Conservation (phyloP, 2,113 vertebrate species). For the Osmerus mordax region DNA sequence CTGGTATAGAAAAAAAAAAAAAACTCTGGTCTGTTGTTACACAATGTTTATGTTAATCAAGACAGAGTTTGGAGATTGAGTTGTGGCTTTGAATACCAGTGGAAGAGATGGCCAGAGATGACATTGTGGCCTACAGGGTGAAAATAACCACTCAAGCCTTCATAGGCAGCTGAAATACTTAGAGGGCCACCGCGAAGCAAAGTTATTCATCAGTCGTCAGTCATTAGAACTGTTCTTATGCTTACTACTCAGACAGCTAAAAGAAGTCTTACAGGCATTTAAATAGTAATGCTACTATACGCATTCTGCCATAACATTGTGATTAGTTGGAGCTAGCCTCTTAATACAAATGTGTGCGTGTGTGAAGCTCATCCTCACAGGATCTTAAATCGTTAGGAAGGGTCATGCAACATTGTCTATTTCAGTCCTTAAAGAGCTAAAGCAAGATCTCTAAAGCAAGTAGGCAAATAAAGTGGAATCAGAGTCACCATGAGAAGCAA, state of each 20-base stretch:
- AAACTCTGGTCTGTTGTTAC: neutral
- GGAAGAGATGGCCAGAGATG: neutral
- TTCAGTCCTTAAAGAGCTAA: constrained; percentile 29
- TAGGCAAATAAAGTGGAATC: constrained; percentile 30
- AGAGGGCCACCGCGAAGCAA: neutral
- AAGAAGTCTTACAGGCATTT: neutral
- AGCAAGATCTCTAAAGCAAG: constrained; percentile 37
- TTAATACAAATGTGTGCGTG: neutral
- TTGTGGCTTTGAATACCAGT: neutral
- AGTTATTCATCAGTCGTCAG: neutral
- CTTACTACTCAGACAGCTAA: constrained; percentile 2
- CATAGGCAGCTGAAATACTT: neutral
- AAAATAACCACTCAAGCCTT: neutral
- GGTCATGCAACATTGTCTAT: constrained; percentile 38
- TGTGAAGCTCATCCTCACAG: neutral
- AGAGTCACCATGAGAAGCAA: constrained; percentile 36
- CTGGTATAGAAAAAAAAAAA: neutral
- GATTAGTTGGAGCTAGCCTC: neutral
- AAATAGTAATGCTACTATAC: constrained; percentile 2
- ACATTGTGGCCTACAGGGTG: neutral
- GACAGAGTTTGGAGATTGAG: neutral
- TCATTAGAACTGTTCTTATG: neutral
- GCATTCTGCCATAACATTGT: constrained; percentile 2
- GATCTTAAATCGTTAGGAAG: constrained; percentile 17
- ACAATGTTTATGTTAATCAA: neutral